Conservation (phyloP, 92 coral and sea anemone species). For the Epizoanthus stellaris region DNA sequence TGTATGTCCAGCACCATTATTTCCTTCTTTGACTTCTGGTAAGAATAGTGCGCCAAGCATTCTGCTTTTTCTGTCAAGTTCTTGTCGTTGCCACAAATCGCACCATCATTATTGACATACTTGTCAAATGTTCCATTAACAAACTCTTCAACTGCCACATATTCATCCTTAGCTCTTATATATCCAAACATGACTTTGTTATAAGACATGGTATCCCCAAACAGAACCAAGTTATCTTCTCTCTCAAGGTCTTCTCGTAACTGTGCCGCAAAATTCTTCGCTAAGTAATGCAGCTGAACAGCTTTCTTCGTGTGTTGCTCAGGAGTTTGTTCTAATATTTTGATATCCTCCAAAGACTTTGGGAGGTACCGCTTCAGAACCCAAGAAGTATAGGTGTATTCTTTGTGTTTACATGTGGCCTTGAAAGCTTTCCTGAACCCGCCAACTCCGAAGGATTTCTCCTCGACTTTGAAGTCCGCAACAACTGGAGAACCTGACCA, state of each 20-base stretch:
- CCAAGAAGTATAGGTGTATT: conserved; percentile 28
- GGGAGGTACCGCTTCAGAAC: conserved; percentile 52
- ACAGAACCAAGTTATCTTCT: conserved; percentile 18
- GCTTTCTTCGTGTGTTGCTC: conserved; percentile 50
- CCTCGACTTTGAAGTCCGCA: conserved; percentile 46
- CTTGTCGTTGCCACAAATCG: conserved; percentile 36
- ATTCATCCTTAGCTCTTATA: conserved; percentile 24
- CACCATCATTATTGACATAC: conserved; percentile 46
- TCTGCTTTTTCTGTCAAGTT: conserved; percentile 48
- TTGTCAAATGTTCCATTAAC: conserved; percentile 42
- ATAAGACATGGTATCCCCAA: conserved; percentile 31
- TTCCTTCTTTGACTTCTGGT: conserved; percentile 50
- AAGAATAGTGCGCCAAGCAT: conserved; percentile 57
- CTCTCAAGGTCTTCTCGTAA: conserved; percentile 24
- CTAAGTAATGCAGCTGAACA: conserved; percentile 55
- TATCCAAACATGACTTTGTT: conserved; percentile 49
- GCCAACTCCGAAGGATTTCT: conserved; percentile 42
- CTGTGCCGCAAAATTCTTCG: conserved; percentile 30
- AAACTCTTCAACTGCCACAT: conserved; percentile 51
- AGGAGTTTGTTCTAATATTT: conserved; percentile 19
- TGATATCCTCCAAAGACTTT: conserved; percentile 35
- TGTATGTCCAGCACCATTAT: conserved; percentile 62
- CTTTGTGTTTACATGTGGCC: conserved; percentile 47
- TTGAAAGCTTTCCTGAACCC: conserved; percentile 58
- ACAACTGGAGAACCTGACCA: conserved; percentile 31